Percentiles rank a stretch among this genome's conserved stretches.
Evolutionary conservation across 2,113 vertebrate species (phyloP).

Genomic region (Talpa occidentalis): DNA sequence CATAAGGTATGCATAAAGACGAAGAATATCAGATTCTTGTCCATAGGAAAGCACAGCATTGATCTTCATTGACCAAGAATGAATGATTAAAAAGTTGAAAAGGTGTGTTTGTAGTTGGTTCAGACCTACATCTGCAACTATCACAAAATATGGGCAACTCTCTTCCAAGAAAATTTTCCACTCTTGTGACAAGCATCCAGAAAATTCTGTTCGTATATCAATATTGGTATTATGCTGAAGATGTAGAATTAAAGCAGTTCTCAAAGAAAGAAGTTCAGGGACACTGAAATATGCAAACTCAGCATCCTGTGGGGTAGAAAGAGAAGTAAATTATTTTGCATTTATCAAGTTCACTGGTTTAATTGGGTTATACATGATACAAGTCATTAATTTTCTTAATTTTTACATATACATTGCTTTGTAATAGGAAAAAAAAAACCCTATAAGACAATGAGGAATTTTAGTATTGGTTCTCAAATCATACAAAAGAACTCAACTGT

Average conservation of each 20-base stretch:
- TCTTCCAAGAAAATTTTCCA: constrained; percentile 76
- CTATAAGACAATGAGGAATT: neutral
- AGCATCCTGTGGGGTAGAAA: constrained; percentile 73
- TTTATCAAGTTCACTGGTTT: neutral
- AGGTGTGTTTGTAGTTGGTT: constrained; percentile 68
- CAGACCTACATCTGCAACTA: constrained; percentile 79
- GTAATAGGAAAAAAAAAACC: neutral
- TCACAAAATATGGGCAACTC: constrained; percentile 79
- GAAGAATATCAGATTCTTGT: constrained; percentile 67
- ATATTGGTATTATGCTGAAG: constrained; percentile 76
- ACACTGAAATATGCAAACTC: constrained; percentile 66
- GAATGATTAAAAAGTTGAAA: constrained; percentile 78
- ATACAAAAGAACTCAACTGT: neutral
- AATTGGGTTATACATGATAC: neutral
- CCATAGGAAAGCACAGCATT: constrained; percentile 78
- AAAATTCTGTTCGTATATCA: constrained; percentile 68
- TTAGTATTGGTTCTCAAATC: neutral
- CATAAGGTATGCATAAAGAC: constrained; percentile 79
- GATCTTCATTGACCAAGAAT: constrained; percentile 71
- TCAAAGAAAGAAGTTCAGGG: constrained; percentile 65
- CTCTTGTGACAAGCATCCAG: constrained; percentile 73
- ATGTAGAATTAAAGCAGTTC: constrained; percentile 80
- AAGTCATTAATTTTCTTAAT: neutral
- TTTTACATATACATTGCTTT: neutral
- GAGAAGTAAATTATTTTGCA: neutral